A percentile compares a stretch with the other conserved stretches of the same genome.
phyloP scores from a whole-genome alignment of 2,797 vertebrate species.

The Cuculus canorus region DNA sequence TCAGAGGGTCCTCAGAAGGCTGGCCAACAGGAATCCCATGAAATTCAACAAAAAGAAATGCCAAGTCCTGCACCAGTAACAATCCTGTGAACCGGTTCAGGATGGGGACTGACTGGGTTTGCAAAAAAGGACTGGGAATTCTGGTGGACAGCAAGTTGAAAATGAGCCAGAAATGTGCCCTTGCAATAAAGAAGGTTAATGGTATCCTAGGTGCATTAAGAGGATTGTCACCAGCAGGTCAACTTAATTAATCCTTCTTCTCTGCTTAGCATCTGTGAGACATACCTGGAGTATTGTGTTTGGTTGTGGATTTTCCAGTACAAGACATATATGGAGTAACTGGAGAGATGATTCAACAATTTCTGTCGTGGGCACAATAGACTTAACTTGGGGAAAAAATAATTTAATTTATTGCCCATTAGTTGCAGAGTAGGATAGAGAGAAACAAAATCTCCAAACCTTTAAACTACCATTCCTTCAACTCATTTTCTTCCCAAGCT shows the following conservation, averaged over 20 bases:
- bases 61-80: background rate
- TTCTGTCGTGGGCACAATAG: background rate
- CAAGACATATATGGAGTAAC: background rate
- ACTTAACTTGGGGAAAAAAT: background rate
- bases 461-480: background rate
- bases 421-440: background rate
- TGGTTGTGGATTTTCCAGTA: background rate
- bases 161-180: background rate
- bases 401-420: background rate
- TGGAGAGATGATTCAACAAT: background rate
- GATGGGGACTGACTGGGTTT: background rate
- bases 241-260: background rate
- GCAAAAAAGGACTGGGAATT: background rate
- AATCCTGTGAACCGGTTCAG: background rate
- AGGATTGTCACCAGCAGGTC: background rate
- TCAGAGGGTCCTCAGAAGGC: background rate
- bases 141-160: background rate
- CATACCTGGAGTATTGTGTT: background rate
- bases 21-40: background rate
- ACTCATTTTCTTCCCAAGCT: background rate
- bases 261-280: background rate
- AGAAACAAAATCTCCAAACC: background rate
- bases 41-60: background rate
- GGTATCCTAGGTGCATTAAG: background rate
- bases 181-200: background rate